These are phyloP conservation scores for Hyposmocoma kahamanoa DNA, from an alignment of 1,140 invertebrate genomes.

Conservation along the genomic window DNA sequence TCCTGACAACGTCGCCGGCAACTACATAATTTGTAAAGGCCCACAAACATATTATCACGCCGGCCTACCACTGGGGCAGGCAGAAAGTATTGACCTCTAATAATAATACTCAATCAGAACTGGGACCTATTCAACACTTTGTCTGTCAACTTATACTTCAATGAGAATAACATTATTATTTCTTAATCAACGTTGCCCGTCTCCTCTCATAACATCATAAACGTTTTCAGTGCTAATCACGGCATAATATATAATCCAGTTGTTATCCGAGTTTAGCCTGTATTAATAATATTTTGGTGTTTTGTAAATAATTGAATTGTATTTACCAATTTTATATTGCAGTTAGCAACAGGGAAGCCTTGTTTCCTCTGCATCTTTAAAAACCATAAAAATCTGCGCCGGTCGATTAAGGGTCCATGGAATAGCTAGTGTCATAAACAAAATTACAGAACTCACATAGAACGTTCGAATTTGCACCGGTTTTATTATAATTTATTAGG, in stretches of 20 bases:
- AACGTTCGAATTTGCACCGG: background rate
- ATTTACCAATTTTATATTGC: constrained; percentile 63
- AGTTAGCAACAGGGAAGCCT: constrained; percentile 55
- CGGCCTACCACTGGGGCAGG: too few species aligned
- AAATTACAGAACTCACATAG: background rate
- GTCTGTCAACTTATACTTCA: too few species aligned
- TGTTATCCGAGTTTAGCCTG: background rate
- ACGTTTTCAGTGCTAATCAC: background rate
- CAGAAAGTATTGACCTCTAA: too few species aligned
- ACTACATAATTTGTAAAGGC: too few species aligned
- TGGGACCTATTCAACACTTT: too few species aligned
- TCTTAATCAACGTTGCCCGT: background rate
- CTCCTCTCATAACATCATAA: background rate
- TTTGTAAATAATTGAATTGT: constrained; percentile 1
- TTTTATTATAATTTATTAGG: constrained; percentile 4
- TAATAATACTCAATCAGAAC: too few species aligned
- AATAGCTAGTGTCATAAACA: background rate
- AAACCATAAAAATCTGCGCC: background rate
- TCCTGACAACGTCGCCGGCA: too few species aligned
- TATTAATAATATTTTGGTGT: background rate
- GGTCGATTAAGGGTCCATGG: background rate
- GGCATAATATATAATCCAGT: background rate
- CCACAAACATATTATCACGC: too few species aligned
- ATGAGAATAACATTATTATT: background rate
- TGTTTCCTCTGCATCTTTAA: constrained; percentile 58